Evolutionary conservation across 2,113 vertebrate species (phyloP).

Genomic region (Hiodon alosoides): DNA sequence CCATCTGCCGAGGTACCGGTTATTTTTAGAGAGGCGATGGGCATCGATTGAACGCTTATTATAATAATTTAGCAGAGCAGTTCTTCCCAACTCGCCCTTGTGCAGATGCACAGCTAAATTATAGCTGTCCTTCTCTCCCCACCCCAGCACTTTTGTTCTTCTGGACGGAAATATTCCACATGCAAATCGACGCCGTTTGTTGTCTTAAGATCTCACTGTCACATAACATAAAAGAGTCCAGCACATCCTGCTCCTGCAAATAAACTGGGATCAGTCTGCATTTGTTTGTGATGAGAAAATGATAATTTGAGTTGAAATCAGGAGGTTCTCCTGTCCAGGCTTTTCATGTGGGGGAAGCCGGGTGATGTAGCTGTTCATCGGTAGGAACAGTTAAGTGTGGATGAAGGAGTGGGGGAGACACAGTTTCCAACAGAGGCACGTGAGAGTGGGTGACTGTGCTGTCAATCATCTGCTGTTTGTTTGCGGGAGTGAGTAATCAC

Average conservation of each 20-base stretch:
- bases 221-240: background rate
- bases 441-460: constrained; percentile 32
- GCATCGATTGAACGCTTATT: constrained; percentile 52
- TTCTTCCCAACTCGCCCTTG: constrained; percentile 31
- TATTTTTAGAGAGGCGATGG: constrained; percentile 49
- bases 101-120: constrained; percentile 44
- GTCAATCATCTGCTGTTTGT: constrained; percentile 34
- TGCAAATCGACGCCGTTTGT: constrained; percentile 15
- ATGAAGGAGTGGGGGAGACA: constrained; percentile 38
- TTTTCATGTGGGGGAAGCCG: constrained; percentile 19
- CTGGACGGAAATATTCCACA: constrained; percentile 21
- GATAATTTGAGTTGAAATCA: background rate
- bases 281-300: background rate
- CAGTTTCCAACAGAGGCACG: constrained; percentile 35
- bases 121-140: constrained; percentile 35
- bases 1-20: constrained; percentile 16
- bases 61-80: constrained; percentile 52
- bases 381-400: constrained; percentile 47
- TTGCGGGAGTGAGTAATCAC: constrained; percentile 8
- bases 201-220: background rate
- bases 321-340: background rate
- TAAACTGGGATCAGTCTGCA: background rate
- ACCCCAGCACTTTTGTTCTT: constrained; percentile 20
- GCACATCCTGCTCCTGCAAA: background rate
- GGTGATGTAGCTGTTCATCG: constrained; percentile 35